phyloP scores from a whole-genome alignment of 92 coral and sea anemone species.

The Pocillopora meandrina region DNA sequence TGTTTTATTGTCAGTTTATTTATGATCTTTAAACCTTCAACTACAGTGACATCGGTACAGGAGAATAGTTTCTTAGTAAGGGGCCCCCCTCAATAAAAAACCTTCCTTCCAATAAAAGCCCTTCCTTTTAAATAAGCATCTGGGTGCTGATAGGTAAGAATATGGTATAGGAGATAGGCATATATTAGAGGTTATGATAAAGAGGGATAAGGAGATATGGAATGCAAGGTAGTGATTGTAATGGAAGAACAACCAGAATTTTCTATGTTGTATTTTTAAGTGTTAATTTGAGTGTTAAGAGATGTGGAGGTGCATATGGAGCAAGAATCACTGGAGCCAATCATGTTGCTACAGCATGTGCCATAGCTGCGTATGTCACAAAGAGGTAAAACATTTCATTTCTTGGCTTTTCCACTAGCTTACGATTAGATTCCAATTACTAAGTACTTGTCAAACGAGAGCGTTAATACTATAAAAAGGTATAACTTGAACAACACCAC shows the following conservation, averaged over 20 bases:
- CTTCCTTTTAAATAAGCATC: not conserved
- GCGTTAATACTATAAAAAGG: too few relatives aligned
- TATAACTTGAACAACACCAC: not conserved
- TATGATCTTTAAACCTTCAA: too few relatives aligned
- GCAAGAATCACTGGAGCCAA: constrained; percentile 70
- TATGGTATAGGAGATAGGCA: not conserved
- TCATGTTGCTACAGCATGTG: constrained; percentile 74
- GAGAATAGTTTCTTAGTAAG: too few relatives aligned
- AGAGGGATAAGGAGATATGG: too few relatives aligned
- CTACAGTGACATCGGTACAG: too few relatives aligned
- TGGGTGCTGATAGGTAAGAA: not conserved
- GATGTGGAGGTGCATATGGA: constrained; percentile 92
- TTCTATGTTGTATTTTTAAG: constrained; percentile 29
- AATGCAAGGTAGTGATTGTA: not conserved
- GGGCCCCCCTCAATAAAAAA: too few relatives aligned
- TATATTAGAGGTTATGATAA: not conserved
- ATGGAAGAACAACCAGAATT: too few relatives aligned
- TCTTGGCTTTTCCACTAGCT: not conserved
- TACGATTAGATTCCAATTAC: not conserved
- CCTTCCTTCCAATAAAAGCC: too few relatives aligned
- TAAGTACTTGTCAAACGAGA: too few relatives aligned
- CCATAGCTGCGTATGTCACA: constrained; percentile 77
- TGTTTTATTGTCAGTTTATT: too few relatives aligned
- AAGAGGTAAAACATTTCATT: constrained; percentile 57
- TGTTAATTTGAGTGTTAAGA: constrained; percentile 69